phyloP scores from a whole-genome alignment of 2,113 vertebrate genomes.

The Ophiodon elongatus region DNA sequence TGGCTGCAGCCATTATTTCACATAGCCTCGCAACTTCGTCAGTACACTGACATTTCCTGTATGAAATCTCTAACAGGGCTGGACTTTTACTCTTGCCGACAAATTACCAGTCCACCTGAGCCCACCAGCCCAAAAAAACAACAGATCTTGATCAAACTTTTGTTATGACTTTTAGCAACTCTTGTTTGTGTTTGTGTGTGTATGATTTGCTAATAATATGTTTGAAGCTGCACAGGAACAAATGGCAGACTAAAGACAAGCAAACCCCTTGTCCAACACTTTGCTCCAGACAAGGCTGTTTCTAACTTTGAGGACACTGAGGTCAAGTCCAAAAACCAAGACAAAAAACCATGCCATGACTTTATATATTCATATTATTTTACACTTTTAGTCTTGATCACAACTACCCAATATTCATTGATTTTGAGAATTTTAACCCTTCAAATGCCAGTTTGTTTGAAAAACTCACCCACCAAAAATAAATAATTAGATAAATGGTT shows the following conservation, averaged over 20 bases:
- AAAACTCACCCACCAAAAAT: too few species aligned
- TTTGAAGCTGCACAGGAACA: not conserved
- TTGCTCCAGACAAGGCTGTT: not conserved
- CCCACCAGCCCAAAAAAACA: too few species aligned
- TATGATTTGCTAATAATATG: not conserved
- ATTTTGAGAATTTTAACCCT: too few species aligned
- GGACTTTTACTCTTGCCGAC: conserved; percentile 17
- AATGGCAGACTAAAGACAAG: not conserved
- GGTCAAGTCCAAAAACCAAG: too few species aligned
- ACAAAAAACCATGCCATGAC: not conserved
- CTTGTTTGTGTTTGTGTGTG: not conserved
- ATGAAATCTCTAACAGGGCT: conserved; percentile 47
- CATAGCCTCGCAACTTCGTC: conserved; percentile 8
- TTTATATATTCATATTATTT: not conserved
- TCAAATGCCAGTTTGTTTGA: too few species aligned
- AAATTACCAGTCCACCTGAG: not conserved
- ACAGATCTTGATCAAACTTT: not conserved
- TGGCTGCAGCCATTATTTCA: conserved; percentile 22
- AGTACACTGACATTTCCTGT: conserved; percentile 46
- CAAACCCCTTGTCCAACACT: too few species aligned
- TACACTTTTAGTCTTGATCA: too few species aligned
- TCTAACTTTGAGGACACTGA: too few species aligned
- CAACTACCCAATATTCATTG: too few species aligned
- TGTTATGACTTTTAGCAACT: not conserved
- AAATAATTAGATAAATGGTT: too few species aligned